phyloP scores from a whole-genome alignment of 1,140 invertebrate genomes.

The Drosophila nebulosa region DNA sequence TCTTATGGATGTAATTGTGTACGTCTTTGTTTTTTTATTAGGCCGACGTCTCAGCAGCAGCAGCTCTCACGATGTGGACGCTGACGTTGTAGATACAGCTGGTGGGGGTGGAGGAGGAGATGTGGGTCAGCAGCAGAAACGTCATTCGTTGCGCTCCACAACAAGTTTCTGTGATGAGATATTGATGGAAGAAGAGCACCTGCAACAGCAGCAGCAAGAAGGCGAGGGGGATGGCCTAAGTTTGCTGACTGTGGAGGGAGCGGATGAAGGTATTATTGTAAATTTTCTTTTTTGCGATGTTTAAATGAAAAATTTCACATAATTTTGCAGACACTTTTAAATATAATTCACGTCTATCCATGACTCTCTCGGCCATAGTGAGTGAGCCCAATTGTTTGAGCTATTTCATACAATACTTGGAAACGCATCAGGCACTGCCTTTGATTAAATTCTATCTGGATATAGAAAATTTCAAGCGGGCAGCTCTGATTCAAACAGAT shows the following conservation, averaged over 20 bases:
- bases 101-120: slow-evolving; percentile 40
- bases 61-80: slow-evolving; percentile 51
- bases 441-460: slow-evolving; percentile 89
- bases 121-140: slow-evolving; percentile 55
- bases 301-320: neutral
- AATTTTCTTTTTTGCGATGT: neutral
- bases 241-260: slow-evolving; percentile 39
- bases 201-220: slow-evolving; percentile 10
- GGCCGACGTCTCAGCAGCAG: slow-evolving; percentile 63
- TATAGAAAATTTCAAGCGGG: slow-evolving; percentile 84
- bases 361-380: slow-evolving; percentile 85
- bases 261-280: slow-evolving; percentile 64
- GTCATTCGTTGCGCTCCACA: slow-evolving; percentile 72
- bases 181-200: slow-evolving; percentile 56
- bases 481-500: slow-evolving; percentile 35
- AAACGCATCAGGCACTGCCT: slow-evolving; percentile 82
- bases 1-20: slow-evolving; percentile 15
- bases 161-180: slow-evolving; percentile 79
- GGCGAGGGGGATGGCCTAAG: slow-evolving; percentile 52
- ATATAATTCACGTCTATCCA: slow-evolving; percentile 79
- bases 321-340: slow-evolving; percentile 63
- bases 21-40: slow-evolving; percentile 4
- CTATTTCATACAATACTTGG: slow-evolving; percentile 89
- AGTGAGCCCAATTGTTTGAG: slow-evolving; percentile 86
- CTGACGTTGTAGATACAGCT: slow-evolving; percentile 44